A percentile compares a stretch with the other conserved stretches of the same genome.
phyloP scores from a whole-genome alignment of 35 echinoderm and acorn worm genomes.

The Holothuria glaberrima region DNA sequence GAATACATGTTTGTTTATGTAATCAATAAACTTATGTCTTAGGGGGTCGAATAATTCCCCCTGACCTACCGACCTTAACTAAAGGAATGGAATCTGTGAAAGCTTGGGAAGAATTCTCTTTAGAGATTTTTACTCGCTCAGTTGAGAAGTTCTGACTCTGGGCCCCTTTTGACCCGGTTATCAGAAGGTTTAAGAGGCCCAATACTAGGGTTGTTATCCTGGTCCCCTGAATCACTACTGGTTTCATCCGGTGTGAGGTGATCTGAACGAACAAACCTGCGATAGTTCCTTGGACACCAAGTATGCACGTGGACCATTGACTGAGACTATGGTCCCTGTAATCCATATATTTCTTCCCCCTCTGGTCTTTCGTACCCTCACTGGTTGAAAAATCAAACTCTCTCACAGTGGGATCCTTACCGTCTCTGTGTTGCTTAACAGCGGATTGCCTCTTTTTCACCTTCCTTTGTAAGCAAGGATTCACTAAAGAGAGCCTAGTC shows the following conservation, averaged over 20 bases:
- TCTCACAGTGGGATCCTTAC: not conserved
- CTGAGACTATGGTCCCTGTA: constrained; percentile 9
- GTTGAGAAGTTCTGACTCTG: no score
- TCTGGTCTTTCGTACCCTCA: constrained; percentile 24
- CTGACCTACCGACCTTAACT: no score
- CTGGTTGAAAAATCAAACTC: constrained; percentile 46
- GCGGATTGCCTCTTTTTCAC: constrained; percentile 37
- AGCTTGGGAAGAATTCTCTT: no score
- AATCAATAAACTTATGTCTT: no score
- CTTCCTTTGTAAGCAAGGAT: constrained; percentile 29
- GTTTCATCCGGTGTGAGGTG: constrained; percentile 42
- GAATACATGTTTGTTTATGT: no score
- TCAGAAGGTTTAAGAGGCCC: no score
- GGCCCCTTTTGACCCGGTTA: no score
- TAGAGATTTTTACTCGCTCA: no score
- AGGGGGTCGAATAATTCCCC: no score
- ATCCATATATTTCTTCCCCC: constrained; percentile 26
- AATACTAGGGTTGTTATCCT: no score
- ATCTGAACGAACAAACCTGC: constrained; percentile 48
- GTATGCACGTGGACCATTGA: constrained; percentile 42
- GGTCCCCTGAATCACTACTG: not conserved
- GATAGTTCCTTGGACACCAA: constrained; percentile 41
- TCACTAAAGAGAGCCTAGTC: constrained; percentile 34
- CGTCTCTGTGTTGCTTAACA: constrained; percentile 36
- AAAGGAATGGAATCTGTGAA: no score